phyloP scores from a whole-genome alignment of 1,140 invertebrate genomes.

The Aphaenogaster rudis region DNA sequence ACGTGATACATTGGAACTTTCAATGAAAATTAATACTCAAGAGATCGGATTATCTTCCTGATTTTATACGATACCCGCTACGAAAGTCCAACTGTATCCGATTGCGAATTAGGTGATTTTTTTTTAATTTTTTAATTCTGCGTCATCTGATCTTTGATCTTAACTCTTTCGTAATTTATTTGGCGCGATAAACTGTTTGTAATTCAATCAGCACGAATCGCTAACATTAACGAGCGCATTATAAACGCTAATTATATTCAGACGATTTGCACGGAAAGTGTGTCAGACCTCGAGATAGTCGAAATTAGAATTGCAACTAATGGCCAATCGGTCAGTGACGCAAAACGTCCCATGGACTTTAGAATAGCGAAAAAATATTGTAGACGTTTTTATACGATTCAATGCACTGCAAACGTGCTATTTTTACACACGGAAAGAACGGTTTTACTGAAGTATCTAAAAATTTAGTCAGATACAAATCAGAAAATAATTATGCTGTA shows the following conservation, averaged over 20 bases:
- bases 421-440: no score
- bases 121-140: constrained; percentile 3
- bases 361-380: background rate
- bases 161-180: background rate
- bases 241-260: constrained; percentile 17
- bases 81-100: constrained; percentile 49
- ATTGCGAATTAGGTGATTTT: constrained; percentile 42
- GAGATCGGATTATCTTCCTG: constrained; percentile 62
- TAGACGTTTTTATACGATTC: background rate
- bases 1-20: constrained; percentile 11
- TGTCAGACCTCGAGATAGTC: background rate
- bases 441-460: no score
- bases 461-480: no score
- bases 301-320: constrained; percentile 4
- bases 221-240: background rate
- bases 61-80: background rate
- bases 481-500: no score
- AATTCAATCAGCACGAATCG: background rate
- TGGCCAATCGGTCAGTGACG: background rate
- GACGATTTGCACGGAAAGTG: background rate
- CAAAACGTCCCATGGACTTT: background rate
- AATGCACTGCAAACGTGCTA: background rate
- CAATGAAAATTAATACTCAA: constrained; percentile 58
- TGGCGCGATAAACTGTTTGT: background rate
- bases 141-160: background rate